These are phyloP conservation scores for Periophthalmus modestus DNA, from an alignment of 2,113 vertebrate genomes.

Conservation along the genomic window DNA sequence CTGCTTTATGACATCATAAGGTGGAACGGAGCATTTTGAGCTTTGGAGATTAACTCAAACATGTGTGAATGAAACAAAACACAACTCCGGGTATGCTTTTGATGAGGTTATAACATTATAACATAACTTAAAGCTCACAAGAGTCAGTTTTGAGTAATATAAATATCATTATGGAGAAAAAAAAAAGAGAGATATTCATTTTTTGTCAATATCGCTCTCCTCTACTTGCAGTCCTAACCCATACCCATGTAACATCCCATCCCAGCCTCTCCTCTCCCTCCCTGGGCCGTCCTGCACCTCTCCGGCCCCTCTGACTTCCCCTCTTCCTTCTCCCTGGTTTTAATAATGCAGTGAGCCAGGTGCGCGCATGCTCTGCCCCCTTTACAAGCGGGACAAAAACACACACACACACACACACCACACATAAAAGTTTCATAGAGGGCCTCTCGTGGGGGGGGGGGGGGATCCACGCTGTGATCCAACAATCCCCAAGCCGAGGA, in stretches of 20 bases:
- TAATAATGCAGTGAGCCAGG: slow-evolving; percentile 78
- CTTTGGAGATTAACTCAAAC: too few species aligned
- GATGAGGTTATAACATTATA: too few species aligned
- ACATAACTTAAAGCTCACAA: too few species aligned
- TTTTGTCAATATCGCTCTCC: neutral
- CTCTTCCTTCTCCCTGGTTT: slow-evolving; percentile 49
- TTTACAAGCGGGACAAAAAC: slow-evolving; percentile 53
- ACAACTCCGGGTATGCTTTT: too few species aligned
- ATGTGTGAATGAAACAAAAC: too few species aligned
- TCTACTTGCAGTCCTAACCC: neutral
- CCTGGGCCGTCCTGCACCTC: slow-evolving; percentile 2
- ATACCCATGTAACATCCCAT: slow-evolving; percentile 16
- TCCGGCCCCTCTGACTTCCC: slow-evolving; percentile 45
- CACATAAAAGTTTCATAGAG: slow-evolving; percentile 72
- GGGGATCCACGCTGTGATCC: slow-evolving; percentile 58
- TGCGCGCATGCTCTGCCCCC: slow-evolving; percentile 64
- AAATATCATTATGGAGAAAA: too few species aligned
- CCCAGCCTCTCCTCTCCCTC: slow-evolving; percentile 21
- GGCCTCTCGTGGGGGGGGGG: slow-evolving; percentile 56
- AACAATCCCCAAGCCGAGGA: slow-evolving; percentile 43
- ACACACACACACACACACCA: slow-evolving; percentile 51
- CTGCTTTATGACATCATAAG: too few species aligned
- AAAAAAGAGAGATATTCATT: too few species aligned
- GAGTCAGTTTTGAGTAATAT: too few species aligned
- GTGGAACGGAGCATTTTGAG: too few species aligned